These are phyloP conservation scores for Mythimna loreyi DNA, from an alignment of 2,888 invertebrate genomes.

Conservation along the genomic window DNA sequence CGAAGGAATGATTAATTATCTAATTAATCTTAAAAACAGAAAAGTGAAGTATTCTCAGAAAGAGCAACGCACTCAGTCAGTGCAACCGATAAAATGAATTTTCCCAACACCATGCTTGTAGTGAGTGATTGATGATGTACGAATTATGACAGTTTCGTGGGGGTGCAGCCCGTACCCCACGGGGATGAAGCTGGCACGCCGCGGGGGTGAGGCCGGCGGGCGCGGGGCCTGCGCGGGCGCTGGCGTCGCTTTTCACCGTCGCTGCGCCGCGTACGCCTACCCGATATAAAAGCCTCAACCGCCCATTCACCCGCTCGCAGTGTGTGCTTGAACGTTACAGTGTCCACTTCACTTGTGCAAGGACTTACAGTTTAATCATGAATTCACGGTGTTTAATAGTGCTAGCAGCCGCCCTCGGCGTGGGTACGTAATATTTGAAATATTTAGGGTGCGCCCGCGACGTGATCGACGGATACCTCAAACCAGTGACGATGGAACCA, in stretches of 20 bases:
- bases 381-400: conserved; percentile 90
- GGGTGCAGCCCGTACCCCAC: conserved; percentile 62
- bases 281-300: conserved; percentile 89
- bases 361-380: conserved; percentile 89
- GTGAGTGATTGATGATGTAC: conserved; percentile 46
- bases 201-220: conserved; percentile 58
- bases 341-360: conserved; percentile 87
- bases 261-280: conserved; percentile 82
- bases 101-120: conserved; percentile 41
- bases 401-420: conserved; percentile 93
- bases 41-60: not conserved
- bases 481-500: conserved; percentile 69
- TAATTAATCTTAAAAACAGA: conserved; percentile 33
- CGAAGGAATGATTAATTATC: conserved; percentile 29
- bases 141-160: conserved; percentile 53
- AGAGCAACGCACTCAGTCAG: not conserved
- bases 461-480: conserved; percentile 55
- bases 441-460: conserved; percentile 83
- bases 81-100: conserved; percentile 29
- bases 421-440: conserved; percentile 92
- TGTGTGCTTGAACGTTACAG: conserved; percentile 90
- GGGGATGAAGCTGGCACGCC: conserved; percentile 54
- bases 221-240: conserved; percentile 76
- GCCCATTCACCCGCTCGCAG: conserved; percentile 91
- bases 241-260: conserved; percentile 85